These are phyloP conservation scores for Alosa sapidissima DNA, from an alignment of 2,797 vertebrate species.

Conservation along the genomic window DNA sequence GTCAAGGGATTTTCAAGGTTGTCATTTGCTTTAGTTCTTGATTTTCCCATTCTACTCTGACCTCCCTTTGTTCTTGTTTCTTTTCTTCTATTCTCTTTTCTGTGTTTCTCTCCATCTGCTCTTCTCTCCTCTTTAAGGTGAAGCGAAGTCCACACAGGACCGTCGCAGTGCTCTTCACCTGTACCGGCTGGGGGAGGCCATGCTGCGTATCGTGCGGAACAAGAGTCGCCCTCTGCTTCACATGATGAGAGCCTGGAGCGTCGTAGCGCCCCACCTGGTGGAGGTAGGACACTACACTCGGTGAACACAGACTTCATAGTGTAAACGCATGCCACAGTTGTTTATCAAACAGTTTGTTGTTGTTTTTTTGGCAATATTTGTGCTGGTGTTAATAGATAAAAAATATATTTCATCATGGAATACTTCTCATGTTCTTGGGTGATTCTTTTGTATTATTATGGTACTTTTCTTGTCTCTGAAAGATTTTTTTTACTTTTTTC, in stretches of 20 bases:
- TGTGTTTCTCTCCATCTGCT: background rate
- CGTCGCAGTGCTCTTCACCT: conserved; percentile 88
- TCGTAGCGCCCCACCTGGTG: conserved; percentile 94
- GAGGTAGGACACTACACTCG: conserved; percentile 73
- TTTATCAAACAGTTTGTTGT: too few relatives aligned
- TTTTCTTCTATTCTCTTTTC: background rate
- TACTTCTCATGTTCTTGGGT: too few relatives aligned
- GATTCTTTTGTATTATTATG: too few relatives aligned
- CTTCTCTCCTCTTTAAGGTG: conserved; percentile 70
- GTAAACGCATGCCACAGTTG: too few relatives aligned
- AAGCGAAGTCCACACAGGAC: conserved; percentile 88
- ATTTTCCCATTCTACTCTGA: background rate
- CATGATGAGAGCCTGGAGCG: conserved; percentile 92
- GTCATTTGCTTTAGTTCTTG: background rate
- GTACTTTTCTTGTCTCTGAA: too few relatives aligned
- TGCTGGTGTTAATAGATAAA: too few relatives aligned
- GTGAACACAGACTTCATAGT: too few relatives aligned
- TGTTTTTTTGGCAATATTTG: too few relatives aligned
- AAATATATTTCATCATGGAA: too few relatives aligned
- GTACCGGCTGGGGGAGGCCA: conserved; percentile 91
- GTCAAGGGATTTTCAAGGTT: too few relatives aligned
- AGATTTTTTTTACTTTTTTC: too few relatives aligned
- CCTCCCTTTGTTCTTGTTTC: background rate
- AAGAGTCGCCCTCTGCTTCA: conserved; percentile 86
- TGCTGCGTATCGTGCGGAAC: conserved; percentile 89